phyloP scores from a whole-genome alignment of 2,888 invertebrate genomes.

The Drosophila yooni region DNA sequence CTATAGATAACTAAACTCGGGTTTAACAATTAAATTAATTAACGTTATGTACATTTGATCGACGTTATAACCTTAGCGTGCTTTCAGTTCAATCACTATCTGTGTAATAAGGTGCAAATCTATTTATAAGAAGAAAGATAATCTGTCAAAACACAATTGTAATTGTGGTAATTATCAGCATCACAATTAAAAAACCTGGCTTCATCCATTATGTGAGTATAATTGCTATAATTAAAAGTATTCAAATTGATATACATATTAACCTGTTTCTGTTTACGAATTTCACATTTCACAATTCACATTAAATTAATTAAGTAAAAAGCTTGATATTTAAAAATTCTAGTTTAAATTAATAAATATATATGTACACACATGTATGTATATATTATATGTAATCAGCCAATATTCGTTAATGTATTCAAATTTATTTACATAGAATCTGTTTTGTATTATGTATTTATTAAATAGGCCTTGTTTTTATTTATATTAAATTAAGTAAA shows the following conservation, averaged over 20 bases:
- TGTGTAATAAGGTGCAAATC: not conserved
- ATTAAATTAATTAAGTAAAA: not conserved
- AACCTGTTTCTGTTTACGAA: not conserved
- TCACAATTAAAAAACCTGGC: slow-evolving; percentile 4
- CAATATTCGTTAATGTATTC: not conserved
- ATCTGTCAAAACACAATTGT: slow-evolving; percentile 13
- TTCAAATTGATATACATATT: not conserved
- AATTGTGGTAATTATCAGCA: slow-evolving; percentile 9
- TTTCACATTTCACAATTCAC: not conserved
- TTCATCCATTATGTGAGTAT: not conserved
- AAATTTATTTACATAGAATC: not conserved
- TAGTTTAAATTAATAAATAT: not conserved
- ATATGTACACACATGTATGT: not conserved
- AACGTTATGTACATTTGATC: not conserved
- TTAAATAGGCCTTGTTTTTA: not conserved
- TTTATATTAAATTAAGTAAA: not conserved
- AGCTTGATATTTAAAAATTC: not conserved
- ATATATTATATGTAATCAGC: not conserved
- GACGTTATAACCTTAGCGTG: slow-evolving; percentile 43
- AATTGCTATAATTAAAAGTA: not conserved
- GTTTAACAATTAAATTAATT: not conserved
- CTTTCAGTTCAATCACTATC: not conserved
- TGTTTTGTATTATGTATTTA: not conserved
- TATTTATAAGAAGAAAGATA: not conserved
- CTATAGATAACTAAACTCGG: not conserved